phyloP scores from a whole-genome alignment of 2,113 vertebrate genomes.

The Eubucco bourcierii region DNA sequence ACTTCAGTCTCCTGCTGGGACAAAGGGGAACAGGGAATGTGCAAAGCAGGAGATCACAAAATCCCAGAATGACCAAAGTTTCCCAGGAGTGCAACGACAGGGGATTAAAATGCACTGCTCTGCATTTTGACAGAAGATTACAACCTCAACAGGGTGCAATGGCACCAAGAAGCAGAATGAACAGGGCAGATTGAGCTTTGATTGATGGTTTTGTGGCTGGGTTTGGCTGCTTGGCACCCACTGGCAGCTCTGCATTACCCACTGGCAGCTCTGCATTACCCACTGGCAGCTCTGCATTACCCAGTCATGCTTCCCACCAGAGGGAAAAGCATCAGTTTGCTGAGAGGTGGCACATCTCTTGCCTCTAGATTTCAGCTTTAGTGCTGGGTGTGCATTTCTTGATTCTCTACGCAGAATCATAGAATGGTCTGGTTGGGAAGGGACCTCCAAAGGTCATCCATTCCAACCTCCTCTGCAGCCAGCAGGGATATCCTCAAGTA shows the following conservation, averaged over 20 bases:
- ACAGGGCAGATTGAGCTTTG: background rate
- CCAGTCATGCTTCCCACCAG: background rate
- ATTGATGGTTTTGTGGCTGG: fast-evolving
- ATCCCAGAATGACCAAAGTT: background rate
- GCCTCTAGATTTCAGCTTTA: background rate
- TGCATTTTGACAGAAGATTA: constrained; percentile 33
- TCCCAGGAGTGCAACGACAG: constrained; percentile 2
- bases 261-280: background rate
- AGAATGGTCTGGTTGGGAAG: too few species aligned
- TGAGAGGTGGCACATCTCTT: background rate
- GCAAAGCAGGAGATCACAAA: background rate
- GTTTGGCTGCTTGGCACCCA: background rate
- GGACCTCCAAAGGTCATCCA: too few species aligned
- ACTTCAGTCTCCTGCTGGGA: background rate
- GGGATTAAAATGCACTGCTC: constrained; percentile 43
- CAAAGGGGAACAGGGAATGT: background rate
- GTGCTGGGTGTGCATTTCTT: background rate
- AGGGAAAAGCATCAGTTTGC: background rate
- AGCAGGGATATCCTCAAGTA: too few species aligned
- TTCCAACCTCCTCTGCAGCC: too few species aligned
- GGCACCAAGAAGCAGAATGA: background rate
- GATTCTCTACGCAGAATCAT: background rate
- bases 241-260: background rate
- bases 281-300: background rate
- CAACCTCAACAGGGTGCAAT: background rate